These are phyloP conservation scores for Phenganax subtilis DNA, from an alignment of 92 coral and sea anemone genomes.

Conservation along the genomic window DNA sequence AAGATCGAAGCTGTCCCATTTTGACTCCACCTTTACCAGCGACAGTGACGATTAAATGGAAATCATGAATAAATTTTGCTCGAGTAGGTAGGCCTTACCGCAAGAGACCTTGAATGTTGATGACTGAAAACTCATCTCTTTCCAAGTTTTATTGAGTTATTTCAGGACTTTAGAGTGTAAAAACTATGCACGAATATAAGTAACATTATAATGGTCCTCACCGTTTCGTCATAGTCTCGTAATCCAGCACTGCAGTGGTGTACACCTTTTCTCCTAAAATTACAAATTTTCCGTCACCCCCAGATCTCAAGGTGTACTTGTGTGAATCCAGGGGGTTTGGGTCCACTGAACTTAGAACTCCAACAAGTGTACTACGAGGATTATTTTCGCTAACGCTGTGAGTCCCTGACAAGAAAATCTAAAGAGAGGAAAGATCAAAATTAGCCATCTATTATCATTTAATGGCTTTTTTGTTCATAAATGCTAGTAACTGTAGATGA, in stretches of 20 bases:
- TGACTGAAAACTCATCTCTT: too few species aligned
- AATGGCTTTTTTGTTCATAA: too few species aligned
- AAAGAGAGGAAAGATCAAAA: constrained; percentile 2
- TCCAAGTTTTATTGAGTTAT: too few species aligned
- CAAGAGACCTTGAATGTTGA: too few species aligned
- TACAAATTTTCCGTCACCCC: constrained; percentile 71
- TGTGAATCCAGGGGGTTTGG: constrained; percentile 75
- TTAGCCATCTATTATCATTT: neutral
- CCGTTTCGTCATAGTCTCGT: constrained; percentile 72
- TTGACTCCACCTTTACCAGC: too few species aligned
- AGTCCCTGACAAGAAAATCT: constrained; percentile 74
- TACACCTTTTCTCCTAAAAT: constrained; percentile 63
- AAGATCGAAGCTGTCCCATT: too few species aligned
- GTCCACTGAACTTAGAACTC: constrained; percentile 70
- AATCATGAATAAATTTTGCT: too few species aligned
- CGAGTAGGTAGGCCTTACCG: too few species aligned
- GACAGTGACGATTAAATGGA: too few species aligned
- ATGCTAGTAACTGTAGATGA: too few species aligned
- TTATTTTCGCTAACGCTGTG: constrained; percentile 69
- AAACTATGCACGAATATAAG: neutral
- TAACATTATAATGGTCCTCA: neutral
- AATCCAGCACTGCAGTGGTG: constrained; percentile 61
- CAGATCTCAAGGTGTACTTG: constrained; percentile 60
- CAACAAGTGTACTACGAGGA: constrained; percentile 66
- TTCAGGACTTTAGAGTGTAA: too few species aligned